Conservation (phyloP, 2,797 vertebrate genomes). For the Taeniopygia guttata region DNA sequence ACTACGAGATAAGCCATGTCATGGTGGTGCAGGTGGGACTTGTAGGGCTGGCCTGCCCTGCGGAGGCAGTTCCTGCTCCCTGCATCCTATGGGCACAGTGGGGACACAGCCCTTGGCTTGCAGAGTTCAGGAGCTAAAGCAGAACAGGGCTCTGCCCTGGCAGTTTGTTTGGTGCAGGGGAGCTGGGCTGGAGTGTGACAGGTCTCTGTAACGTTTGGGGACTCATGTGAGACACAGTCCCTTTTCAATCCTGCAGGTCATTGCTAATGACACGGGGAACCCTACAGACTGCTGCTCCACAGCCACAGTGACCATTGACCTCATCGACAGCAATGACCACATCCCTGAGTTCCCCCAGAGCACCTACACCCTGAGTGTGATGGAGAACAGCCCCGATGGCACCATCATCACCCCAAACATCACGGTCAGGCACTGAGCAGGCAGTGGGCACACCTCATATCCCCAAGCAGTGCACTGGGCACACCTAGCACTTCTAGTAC, state of each 20-base stretch:
- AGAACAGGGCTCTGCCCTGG: background rate
- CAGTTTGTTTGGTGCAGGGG: background rate
- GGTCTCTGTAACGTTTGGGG: background rate
- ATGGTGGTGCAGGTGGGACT: slow-evolving; percentile 82
- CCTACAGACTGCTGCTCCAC: slow-evolving; percentile 53
- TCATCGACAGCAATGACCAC: slow-evolving; percentile 89
- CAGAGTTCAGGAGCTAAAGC: background rate
- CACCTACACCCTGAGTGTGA: slow-evolving; percentile 71
- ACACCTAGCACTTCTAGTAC: background rate
- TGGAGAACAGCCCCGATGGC: slow-evolving; percentile 78
- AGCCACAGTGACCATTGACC: slow-evolving; percentile 81
- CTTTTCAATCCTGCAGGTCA: slow-evolving; percentile 74
- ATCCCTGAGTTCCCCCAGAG: slow-evolving; percentile 77
- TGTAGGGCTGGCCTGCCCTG: background rate
- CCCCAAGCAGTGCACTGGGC: background rate
- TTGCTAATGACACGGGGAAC: slow-evolving; percentile 77
- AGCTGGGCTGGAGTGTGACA: background rate
- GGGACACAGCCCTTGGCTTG: background rate
- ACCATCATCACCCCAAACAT: slow-evolving; percentile 65
- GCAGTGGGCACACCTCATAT: background rate
- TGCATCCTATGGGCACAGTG: background rate
- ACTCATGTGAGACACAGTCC: background rate
- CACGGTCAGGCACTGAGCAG: slow-evolving; percentile 73
- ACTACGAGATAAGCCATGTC: slow-evolving; percentile 79
- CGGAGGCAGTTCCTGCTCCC: background rate